phyloP scores from a whole-genome alignment of 2,797 vertebrate genomes.

The Falco novaeseelandiae region DNA sequence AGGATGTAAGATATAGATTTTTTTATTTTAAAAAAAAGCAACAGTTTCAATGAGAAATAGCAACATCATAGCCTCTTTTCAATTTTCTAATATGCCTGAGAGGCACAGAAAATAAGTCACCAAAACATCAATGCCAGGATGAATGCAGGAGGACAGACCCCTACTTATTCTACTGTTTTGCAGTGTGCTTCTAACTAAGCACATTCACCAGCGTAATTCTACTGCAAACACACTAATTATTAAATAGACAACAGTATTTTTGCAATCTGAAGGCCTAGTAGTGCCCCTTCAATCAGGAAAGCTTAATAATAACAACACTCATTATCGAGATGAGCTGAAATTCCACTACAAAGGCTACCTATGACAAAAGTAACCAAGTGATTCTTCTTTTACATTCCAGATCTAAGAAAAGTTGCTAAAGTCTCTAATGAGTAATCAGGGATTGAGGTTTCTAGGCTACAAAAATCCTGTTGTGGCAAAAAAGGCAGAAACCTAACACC shows the following conservation, averaged over 20 bases:
- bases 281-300: conserved; percentile 61
- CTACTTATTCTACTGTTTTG: conserved; percentile 18
- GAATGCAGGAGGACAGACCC: conserved; percentile 23
- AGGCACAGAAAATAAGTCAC: conserved; percentile 71
- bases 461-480: conserved; percentile 81
- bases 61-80: conserved; percentile 71
- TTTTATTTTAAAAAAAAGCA: conserved; percentile 67
- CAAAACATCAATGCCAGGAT: conserved; percentile 31
- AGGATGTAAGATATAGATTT: conserved; percentile 79
- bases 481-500: conserved; percentile 81
- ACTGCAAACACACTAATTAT: conserved; percentile 61
- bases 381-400: conserved; percentile 68
- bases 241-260: conserved; percentile 31
- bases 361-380: conserved; percentile 68
- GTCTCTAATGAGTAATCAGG: conserved; percentile 82
- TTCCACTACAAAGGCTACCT: conserved; percentile 63
- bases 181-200: conserved; percentile 55
- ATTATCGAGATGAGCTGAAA: conserved; percentile 67
- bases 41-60: conserved; percentile 78
- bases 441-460: conserved; percentile 83
- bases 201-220: conserved; percentile 29
- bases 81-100: conserved; percentile 73
- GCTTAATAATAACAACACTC: conserved; percentile 61
- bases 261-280: conserved; percentile 36
- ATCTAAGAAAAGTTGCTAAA: conserved; percentile 76